A percentile compares a stretch with the other conserved stretches of the same genome.
phyloP scores from a whole-genome alignment of 2,888 invertebrate species.

The Dilophus febrilis region DNA sequence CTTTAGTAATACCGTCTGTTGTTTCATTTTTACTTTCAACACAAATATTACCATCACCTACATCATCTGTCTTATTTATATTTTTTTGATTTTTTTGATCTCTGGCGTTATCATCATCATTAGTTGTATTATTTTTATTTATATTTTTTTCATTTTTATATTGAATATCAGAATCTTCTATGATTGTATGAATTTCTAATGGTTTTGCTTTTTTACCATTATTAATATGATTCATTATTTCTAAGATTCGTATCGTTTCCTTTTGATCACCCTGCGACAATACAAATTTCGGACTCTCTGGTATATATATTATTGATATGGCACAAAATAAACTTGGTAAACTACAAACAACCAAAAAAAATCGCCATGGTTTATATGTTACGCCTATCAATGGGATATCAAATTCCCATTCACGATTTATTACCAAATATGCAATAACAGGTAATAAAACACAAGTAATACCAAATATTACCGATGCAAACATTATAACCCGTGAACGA shows the following conservation, averaged over 20 bases:
- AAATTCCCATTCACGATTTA: conserved; percentile 22
- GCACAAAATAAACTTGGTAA: conserved; percentile 21
- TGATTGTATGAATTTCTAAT: conserved; percentile 7
- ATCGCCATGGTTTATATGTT: conserved; percentile 23
- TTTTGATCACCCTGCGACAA: conserved; percentile 18
- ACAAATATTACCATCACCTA: background rate
- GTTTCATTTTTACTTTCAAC: conserved; percentile 3
- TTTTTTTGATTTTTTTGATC: conserved; percentile 1
- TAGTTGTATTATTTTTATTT: background rate
- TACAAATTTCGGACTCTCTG: conserved; percentile 26
- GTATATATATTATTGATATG: conserved; percentile 18
- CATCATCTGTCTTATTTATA: background rate
- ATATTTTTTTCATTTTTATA: conserved; percentile 1
- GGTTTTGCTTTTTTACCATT: conserved; percentile 15
- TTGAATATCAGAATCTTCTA: background rate
- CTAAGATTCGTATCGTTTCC: conserved; percentile 17
- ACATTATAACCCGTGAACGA: conserved; percentile 29
- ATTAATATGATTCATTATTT: conserved; percentile 17
- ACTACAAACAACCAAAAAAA: conserved; percentile 23
- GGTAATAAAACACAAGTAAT: conserved; percentile 23
- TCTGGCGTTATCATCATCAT: conserved; percentile 13
- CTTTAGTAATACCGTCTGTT: background rate
- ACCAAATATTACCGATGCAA: conserved; percentile 23
- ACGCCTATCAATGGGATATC: conserved; percentile 17
- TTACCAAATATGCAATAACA: conserved; percentile 22